Evolutionary conservation across 2,113 vertebrate species (phyloP), one percentile per base, ranked within the genome.

Genomic region (Bufo bufo): DNA sequence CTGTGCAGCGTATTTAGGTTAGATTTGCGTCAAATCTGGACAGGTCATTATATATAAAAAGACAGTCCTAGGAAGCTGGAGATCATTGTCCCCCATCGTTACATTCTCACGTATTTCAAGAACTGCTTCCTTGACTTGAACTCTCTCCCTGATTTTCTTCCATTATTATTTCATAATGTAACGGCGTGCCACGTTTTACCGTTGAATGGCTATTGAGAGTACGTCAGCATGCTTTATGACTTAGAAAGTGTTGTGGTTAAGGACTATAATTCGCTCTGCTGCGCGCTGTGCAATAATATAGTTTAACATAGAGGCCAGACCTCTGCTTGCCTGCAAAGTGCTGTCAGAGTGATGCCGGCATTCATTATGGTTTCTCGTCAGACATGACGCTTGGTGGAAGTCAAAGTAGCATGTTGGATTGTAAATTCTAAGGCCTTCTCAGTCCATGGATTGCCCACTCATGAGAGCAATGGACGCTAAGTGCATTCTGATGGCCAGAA

Each of bases 21-120:
- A 84, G 3, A 88, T 88, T 88, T 88, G 80, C 69, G 80, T 88
- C 87, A 88, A 83, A 75, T 75, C 47, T 88, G 43, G 80, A 84
- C 87, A 88, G 87, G 80, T 88, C 23, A 66, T 88, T 83, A 65
- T 63, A 77, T 82, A 23, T 47, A 74, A 20, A n/a, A 19, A 13
- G 72, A 63, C 79, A 63, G 20, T 33, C 5, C 6, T 14, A 1
- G 58, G 23, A 65, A 54, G 47, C 56, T 45, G 65, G 7, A 9
- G 58, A 71, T 81, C 79, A 19, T 58, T 63, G 66, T 87, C n/a
- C 63, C 11, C 52, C 43, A 71, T 82, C n/a, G 63, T 47, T 45
- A 58, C 72, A 54, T 85, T 58, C 56, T 58, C 8, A 6, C 56
- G 56, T 58, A 12, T 13, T 13, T n/a, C n/a, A n/a, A n/a, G n/a